Percentiles rank a stretch among this genome's conserved stretches.
These are phyloP conservation scores for Austrolebias charrua DNA, from an alignment of 2,797 vertebrate species.

Conservation along the genomic window DNA sequence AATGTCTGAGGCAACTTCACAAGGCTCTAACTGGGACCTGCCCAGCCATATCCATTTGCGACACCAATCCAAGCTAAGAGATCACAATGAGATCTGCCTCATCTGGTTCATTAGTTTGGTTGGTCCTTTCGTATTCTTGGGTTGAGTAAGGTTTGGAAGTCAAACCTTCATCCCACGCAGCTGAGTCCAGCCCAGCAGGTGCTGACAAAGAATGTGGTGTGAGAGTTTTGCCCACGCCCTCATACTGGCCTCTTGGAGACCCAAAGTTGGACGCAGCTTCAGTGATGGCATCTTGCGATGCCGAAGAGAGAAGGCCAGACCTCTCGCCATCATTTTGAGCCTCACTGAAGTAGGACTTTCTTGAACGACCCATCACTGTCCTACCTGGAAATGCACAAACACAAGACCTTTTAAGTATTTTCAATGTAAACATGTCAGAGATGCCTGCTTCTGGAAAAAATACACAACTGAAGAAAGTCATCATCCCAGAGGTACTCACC, in stretches of 20 bases:
- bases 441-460: too few relatives aligned
- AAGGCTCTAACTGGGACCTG: conserved; percentile 46
- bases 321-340: conserved; percentile 89
- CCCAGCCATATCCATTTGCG: conserved; percentile 23
- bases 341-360: conserved; percentile 87
- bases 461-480: not conserved
- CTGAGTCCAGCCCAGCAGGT: conserved; percentile 73
- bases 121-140: conserved; percentile 32
- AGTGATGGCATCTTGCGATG: conserved; percentile 85
- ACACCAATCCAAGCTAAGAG: conserved; percentile 51
- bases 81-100: conserved; percentile 74
- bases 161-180: conserved; percentile 67
- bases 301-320: conserved; percentile 90
- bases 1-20: conserved; percentile 27
- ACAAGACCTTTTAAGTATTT: not conserved
- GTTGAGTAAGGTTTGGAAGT: conserved; percentile 66
- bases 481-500: conserved; percentile 80
- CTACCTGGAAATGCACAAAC: conserved; percentile 78
- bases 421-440: not conserved
- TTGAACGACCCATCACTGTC: conserved; percentile 92
- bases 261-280: conserved; percentile 83
- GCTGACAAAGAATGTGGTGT: conserved; percentile 86
- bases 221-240: conserved; percentile 89
- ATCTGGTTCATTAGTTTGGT: conserved; percentile 64
- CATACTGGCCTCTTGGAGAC: conserved; percentile 88